Evolutionary conservation across 2,797 vertebrate genomes (phyloP).

Genomic region (Linurgus olivaceus): DNA sequence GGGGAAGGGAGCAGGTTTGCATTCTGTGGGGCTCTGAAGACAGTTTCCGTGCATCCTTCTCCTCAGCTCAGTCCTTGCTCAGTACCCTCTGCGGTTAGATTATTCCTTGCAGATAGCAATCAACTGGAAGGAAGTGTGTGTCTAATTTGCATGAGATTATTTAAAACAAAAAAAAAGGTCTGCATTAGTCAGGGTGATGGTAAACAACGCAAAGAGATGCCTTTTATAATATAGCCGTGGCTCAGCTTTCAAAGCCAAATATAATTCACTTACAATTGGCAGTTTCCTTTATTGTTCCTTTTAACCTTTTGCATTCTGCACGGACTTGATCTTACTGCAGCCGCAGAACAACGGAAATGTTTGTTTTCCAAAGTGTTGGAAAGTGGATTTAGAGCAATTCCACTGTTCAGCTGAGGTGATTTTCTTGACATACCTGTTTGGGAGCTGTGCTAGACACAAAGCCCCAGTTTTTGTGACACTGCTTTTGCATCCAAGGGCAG

Average conservation of each 20-base stretch:
- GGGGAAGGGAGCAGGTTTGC: constrained; percentile 46
- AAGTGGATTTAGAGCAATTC: background rate
- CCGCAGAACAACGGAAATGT: background rate
- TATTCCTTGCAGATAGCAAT: constrained; percentile 86
- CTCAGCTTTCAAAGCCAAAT: constrained; percentile 79
- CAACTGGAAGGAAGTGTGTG: constrained; percentile 86
- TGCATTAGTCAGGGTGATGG: constrained; percentile 85
- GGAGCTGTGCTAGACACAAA: background rate
- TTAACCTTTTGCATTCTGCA: constrained; percentile 80
- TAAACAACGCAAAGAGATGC: constrained; percentile 81
- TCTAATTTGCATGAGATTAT: constrained; percentile 89
- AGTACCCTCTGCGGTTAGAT: constrained; percentile 78
- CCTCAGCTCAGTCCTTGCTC: constrained; percentile 73
- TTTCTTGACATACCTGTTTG: background rate
- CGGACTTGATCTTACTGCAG: constrained; percentile 58
- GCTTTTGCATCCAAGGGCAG: background rate
- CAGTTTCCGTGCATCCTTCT: constrained; percentile 54
- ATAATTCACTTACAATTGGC: constrained; percentile 80
- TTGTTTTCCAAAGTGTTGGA: background rate
- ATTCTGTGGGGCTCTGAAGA: constrained; percentile 46
- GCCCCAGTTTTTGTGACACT: background rate
- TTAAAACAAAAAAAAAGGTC: constrained; percentile 84
- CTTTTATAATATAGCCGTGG: constrained; percentile 79
- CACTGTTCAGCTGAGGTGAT: background rate
- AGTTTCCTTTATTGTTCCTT: constrained; percentile 78